Conservation (phyloP, 2,888 invertebrate genomes). For the Stenodema calcarata region DNA sequence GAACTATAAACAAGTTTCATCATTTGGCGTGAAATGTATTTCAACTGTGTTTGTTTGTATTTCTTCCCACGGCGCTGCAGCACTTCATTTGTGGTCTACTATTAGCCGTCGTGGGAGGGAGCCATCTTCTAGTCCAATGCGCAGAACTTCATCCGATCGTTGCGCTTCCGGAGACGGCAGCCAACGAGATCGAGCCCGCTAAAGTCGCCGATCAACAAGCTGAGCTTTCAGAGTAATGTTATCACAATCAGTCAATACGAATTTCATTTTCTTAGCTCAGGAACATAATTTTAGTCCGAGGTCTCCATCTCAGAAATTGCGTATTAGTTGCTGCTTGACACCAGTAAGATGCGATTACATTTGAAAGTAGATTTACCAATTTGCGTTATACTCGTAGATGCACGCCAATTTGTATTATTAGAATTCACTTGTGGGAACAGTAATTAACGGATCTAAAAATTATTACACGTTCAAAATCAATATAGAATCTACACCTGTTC, state of each 20-base stretch:
- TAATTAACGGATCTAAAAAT: no score
- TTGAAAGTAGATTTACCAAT: not conserved
- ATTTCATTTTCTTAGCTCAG: not conserved
- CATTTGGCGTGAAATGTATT: not conserved
- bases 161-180: constrained; percentile 12
- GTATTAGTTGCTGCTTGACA: not conserved
- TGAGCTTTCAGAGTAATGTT: constrained; percentile 38
- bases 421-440: no score
- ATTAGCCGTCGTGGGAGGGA: constrained; percentile 38
- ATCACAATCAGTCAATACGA: not conserved
- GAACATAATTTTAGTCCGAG: no score
- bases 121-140: constrained; percentile 36
- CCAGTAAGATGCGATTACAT: not conserved
- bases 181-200: constrained; percentile 7
- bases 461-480: no score
- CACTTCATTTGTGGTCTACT: constrained; percentile 40
- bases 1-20: no score
- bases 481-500: no score
- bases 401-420: not conserved
- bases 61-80: not conserved
- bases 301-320: no score
- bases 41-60: not conserved
- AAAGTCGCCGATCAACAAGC: constrained; percentile 19
- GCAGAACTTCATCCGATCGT: constrained; percentile 23
- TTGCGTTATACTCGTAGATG: not conserved